Conservation (phyloP, 1,140 invertebrate genomes). For the Panulirus ornatus region DNA sequence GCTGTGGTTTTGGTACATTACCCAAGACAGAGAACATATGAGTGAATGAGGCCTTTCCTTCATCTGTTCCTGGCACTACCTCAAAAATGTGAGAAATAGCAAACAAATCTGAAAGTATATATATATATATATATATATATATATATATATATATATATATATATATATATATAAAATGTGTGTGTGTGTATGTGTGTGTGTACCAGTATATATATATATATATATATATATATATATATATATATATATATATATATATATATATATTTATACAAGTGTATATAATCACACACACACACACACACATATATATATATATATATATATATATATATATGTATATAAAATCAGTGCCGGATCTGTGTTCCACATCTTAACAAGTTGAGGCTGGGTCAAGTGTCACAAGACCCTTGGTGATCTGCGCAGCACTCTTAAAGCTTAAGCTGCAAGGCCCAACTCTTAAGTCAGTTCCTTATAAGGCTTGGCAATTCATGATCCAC, state of each 20-base stretch:
- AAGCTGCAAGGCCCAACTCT: constrained; percentile 52
- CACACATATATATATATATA: constrained; percentile 51
- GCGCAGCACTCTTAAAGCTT: constrained; percentile 43
- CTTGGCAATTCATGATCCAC: constrained; percentile 35
- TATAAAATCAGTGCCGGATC: constrained; percentile 41
- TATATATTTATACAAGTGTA: constrained; percentile 12
- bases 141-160: background rate
- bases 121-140: background rate
- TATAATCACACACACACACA: background rate
- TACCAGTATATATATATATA: background rate
- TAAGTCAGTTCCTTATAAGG: constrained; percentile 42
- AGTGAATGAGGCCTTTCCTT: no score
- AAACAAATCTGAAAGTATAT: no score
- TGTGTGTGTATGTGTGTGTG: constrained; percentile 4
- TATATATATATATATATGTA: constrained; percentile 61
- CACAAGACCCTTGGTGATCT: constrained; percentile 50
- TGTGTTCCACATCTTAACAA: constrained; percentile 61
- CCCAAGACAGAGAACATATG: no score
- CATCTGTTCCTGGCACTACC: no score
- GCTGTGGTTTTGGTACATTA: no score
- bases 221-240: constrained; percentile 20
- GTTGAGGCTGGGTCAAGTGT: constrained; percentile 48
- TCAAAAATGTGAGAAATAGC: no score
- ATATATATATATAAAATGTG: background rate
- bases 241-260: constrained; percentile 24